Conservation (phyloP, 2,888 invertebrate species). For the Pheosia gnoma region DNA sequence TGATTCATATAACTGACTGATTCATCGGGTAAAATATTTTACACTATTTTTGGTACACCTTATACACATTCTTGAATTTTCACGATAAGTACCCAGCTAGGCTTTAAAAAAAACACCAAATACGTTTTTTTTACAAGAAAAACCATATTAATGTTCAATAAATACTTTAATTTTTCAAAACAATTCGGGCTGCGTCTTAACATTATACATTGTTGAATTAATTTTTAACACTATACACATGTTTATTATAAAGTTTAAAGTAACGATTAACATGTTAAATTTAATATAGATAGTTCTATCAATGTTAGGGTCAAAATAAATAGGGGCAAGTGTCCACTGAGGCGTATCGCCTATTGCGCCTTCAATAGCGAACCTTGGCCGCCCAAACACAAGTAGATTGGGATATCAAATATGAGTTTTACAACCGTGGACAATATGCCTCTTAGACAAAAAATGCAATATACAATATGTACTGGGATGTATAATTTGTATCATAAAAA, state of each 20-base stretch:
- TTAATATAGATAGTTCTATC: not conserved
- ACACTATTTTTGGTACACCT: no score
- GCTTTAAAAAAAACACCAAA: no score
- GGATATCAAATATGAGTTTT: no score
- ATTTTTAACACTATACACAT: slow-evolving; percentile 19
- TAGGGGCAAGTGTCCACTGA: not conserved
- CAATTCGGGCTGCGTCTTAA: slow-evolving; percentile 52
- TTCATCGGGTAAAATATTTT: no score
- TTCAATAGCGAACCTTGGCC: not conserved
- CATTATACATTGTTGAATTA: slow-evolving; percentile 39
- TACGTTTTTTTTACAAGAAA: slow-evolving; percentile 10
- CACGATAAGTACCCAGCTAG: no score
- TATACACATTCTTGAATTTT: no score
- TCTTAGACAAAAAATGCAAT: no score
- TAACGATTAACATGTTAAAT: slow-evolving; percentile 15
- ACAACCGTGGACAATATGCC: no score
- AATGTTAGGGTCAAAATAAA: not conserved
- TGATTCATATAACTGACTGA: no score
- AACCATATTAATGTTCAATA: slow-evolving; percentile 43
- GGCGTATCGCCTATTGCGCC: not conserved
- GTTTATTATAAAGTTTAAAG: slow-evolving; percentile 14
- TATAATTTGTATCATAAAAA: no score
- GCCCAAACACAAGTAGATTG: not conserved
- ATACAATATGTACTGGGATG: no score
- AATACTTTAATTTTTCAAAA: slow-evolving; percentile 68